phyloP scores from a whole-genome alignment of 2,888 invertebrate genomes.

The Sepiola atlantica region DNA sequence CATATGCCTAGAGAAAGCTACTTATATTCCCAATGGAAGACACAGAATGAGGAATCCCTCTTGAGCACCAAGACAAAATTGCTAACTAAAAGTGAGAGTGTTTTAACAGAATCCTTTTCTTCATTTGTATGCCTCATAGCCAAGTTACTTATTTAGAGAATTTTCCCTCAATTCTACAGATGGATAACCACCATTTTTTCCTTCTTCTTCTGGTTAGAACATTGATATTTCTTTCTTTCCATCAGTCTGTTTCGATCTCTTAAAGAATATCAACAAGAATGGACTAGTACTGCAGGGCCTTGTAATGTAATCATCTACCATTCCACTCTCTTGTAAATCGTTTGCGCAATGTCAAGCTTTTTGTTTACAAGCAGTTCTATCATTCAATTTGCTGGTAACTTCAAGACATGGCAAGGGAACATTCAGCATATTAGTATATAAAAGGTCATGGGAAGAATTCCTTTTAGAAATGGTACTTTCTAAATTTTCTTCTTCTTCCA shows the following conservation, averaged over 20 bases:
- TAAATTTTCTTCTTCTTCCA: background rate
- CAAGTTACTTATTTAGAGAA: slow-evolving; percentile 5
- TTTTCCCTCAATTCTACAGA: background rate
- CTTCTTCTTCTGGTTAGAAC: background rate
- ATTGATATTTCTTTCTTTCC: background rate
- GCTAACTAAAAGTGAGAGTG: background rate
- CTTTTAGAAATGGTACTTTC: background rate
- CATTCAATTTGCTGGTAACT: background rate
- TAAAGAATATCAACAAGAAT: background rate
- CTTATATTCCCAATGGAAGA: slow-evolving; percentile 10
- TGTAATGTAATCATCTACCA: slow-evolving; percentile 32
- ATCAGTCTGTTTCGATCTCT: background rate
- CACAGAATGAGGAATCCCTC: background rate
- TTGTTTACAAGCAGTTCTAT: background rate
- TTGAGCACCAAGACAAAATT: background rate
- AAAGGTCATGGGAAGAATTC: background rate
- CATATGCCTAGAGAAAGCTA: slow-evolving; percentile 12
- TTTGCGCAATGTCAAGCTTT: background rate
- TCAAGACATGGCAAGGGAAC: background rate
- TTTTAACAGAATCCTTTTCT: slow-evolving; percentile 32
- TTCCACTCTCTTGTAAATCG: background rate
- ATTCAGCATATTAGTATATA: background rate
- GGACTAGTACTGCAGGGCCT: background rate
- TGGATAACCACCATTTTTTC: background rate
- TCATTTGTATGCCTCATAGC: background rate